Conservation (phyloP, 2,888 invertebrate species). For the Chymomyza procnemis region DNA sequence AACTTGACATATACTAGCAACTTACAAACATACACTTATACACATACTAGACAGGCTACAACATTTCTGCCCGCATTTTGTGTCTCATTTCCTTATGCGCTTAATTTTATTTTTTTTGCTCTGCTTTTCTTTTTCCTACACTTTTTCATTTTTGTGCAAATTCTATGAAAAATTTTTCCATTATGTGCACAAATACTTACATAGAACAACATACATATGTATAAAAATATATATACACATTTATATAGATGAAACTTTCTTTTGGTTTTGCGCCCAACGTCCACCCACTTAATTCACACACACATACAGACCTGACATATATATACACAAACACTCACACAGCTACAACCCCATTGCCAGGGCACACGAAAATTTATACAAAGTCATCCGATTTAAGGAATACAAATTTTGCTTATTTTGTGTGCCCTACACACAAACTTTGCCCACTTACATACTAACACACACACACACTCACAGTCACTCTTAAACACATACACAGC, state of each 20-base stretch:
- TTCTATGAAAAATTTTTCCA: slow-evolving; percentile 77
- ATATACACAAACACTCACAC: slow-evolving; percentile 34
- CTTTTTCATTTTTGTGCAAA: slow-evolving; percentile 75
- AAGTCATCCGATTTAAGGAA: slow-evolving; percentile 78
- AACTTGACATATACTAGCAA: neutral
- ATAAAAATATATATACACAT: slow-evolving; percentile 5
- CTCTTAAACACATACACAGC: neutral
- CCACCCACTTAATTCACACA: slow-evolving; percentile 46
- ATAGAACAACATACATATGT: slow-evolving; percentile 33
- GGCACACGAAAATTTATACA: slow-evolving; percentile 75
- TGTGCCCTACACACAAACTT: slow-evolving; percentile 56
- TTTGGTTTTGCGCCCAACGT: slow-evolving; percentile 55
- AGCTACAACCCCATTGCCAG: slow-evolving; percentile 63
- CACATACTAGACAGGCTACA: slow-evolving; percentile 25
- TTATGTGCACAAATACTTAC: slow-evolving; percentile 64
- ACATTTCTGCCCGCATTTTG: slow-evolving; percentile 37
- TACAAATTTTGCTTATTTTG: slow-evolving; percentile 76
- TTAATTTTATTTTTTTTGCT: slow-evolving; percentile 67
- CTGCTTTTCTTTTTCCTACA: slow-evolving; percentile 41
- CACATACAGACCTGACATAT: slow-evolving; percentile 10
- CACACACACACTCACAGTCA: neutral
- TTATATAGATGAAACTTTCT: neutral
- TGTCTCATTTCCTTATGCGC: slow-evolving; percentile 74
- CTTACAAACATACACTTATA: slow-evolving; percentile 16
- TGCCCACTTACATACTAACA: slow-evolving; percentile 10